Evolutionary conservation across 1,140 invertebrate genomes (phyloP).

Genomic region (Coelopa frigida): DNA sequence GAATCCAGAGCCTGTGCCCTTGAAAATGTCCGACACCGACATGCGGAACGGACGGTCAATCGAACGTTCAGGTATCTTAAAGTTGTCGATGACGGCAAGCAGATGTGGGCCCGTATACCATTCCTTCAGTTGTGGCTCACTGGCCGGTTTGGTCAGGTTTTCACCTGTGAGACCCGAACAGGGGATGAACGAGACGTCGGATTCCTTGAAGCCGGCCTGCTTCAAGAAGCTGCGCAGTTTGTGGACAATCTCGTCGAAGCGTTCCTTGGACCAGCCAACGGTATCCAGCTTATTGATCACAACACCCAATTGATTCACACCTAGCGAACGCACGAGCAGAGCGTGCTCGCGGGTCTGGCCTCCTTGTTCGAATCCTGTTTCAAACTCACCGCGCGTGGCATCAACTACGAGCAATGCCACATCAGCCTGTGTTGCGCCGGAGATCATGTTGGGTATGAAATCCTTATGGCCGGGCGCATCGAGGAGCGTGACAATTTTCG

Average conservation of each 20-base stretch:
- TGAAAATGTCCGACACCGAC: conserved; percentile 91
- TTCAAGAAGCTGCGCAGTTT: conserved; percentile 86
- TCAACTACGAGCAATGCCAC: conserved; percentile 94
- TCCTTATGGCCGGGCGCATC: conserved; percentile 98
- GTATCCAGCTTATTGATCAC: conserved; percentile 84
- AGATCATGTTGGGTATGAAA: conserved; percentile 99
- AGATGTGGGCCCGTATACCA: conserved; percentile 86
- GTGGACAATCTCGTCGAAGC: conserved; percentile 79
- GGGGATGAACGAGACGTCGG: conserved; percentile 85
- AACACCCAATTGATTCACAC: conserved; percentile 79
- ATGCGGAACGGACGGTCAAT: conserved; percentile 85
- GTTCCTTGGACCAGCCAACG: conserved; percentile 66
- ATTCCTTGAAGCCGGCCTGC: conserved; percentile 89
- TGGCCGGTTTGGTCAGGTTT: conserved; percentile 71
- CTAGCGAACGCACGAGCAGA: conserved; percentile 82
- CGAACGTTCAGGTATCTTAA: conserved; percentile 76
- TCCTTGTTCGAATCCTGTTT: conserved; percentile 95
- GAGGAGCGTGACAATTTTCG: conserved; percentile 71
- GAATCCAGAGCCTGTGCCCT: conserved; percentile 80
- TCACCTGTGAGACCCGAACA: conserved; percentile 93
- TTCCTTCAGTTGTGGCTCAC: conserved; percentile 57
- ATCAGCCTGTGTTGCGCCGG: conserved; percentile 93
- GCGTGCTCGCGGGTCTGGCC: conserved; percentile 98
- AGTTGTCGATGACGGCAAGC: conserved; percentile 76
- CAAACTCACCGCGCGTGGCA: conserved; percentile 93